Evolutionary conservation across 1,140 invertebrate genomes (phyloP).

Genomic region (Saccostrea glomerata): DNA sequence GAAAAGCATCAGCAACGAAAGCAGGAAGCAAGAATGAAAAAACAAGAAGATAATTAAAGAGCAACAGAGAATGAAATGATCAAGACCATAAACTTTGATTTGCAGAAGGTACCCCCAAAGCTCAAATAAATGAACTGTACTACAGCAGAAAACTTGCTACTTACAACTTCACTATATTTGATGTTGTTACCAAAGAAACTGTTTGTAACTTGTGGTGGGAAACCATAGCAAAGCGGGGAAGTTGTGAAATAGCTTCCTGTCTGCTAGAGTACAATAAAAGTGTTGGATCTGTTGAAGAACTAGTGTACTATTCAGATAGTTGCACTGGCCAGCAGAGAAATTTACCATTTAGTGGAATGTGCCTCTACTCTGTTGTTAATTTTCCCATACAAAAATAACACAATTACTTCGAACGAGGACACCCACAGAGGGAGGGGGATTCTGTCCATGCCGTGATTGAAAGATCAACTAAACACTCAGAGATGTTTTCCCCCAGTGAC

Average conservation of each 20-base stretch:
- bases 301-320: constrained; percentile 52
- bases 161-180: constrained; percentile 50
- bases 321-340: constrained; percentile 53
- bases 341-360: constrained; percentile 47
- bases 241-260: constrained; percentile 51
- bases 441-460: constrained; percentile 47
- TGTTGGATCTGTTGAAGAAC: constrained; percentile 17
- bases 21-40: constrained; percentile 14
- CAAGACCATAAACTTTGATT: neutral
- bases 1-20: neutral
- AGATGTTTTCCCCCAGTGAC: constrained; percentile 6
- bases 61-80: constrained; percentile 7
- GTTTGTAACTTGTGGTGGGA: no score
- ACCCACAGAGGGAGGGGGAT: constrained; percentile 51
- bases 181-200: constrained; percentile 46
- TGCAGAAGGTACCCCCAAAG: no score
- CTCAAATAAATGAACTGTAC: no score
- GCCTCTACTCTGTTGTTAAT: constrained; percentile 47
- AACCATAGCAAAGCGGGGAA: constrained; percentile 46
- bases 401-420: constrained; percentile 48
- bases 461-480: constrained; percentile 34
- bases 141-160: no score
- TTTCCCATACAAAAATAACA: constrained; percentile 17
- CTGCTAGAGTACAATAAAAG: constrained; percentile 7
- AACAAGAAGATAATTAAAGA: neutral